Base-by-base conservation (phyloP, 2,113 vertebrate species). In the Trematocara stigmaticum region DNA sequence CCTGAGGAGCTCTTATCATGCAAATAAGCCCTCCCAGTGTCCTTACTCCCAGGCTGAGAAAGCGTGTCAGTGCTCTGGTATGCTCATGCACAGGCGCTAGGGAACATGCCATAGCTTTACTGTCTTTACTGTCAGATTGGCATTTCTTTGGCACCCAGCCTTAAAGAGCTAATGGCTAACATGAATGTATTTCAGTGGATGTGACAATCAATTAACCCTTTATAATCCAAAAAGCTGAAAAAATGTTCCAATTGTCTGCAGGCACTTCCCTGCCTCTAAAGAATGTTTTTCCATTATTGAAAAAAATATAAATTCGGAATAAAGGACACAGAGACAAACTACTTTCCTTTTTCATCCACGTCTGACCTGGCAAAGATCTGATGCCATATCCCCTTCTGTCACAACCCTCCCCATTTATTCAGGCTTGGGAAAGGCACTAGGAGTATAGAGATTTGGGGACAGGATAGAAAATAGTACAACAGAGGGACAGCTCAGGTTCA, bases 1-100 rank as follows among this genome's bases (percentile, higher is more conserved):
- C 89, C 47, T 40, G 69, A 53, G 78, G 64, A 74, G 82, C 87
- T 91, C 89, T 94, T 94, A 88, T 95, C 93, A 96, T 96, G 94
- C 91, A 93, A 95, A 96, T 92, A 15, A 87, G 83, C 89, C 82
- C 92, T 81, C 87, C 84, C 89, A 83, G 64, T 55, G 26, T 29
- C 69, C 42, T 3, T 7, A 2, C 34, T 26, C 38, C 29, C 93
- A 92, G 92, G 88, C 91, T 92, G 94, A 92, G 49, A 88, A 81
- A 88, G 84, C 64, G 59, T 64, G 91, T 81, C 82, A 52, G 52
- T 53, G 83, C 38, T 53, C 8, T 35, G 38, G 16, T n/a, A 29
- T 16, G 16, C 56, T 51, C 16, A 47, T 20, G 8, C 10, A 12
- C 71, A 31, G 15, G 23, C 15, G 2, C 26, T 29, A 18, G 45